Conservation (phyloP, 2,888 invertebrate genomes). For the Scaptomyza parva region DNA sequence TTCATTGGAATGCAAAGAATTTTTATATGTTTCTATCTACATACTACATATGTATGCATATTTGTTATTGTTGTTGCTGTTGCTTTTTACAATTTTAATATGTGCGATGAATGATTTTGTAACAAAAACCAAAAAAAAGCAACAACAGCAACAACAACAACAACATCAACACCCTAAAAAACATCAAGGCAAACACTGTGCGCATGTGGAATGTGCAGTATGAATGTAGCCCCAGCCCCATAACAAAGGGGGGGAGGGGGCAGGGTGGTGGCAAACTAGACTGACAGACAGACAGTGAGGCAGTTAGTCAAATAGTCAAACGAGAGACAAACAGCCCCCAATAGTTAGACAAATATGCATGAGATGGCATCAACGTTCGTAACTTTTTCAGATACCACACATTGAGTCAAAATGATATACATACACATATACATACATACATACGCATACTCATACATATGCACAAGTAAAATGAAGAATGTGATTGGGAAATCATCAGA, state of each 20-base stretch:
- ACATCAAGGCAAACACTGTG: conserved; percentile 80
- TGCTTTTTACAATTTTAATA: conserved; percentile 71
- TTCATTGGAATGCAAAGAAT: conserved; percentile 78
- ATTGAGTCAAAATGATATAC: conserved; percentile 31
- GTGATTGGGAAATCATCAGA: conserved; percentile 49
- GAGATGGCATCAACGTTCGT: conserved; percentile 50
- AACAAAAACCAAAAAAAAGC: conserved; percentile 46
- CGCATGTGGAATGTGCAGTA: conserved; percentile 77
- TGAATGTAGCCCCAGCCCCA: conserved; percentile 67
- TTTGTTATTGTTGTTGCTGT: conserved; percentile 23
- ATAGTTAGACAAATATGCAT: conserved; percentile 72
- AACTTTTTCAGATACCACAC: conserved; percentile 63
- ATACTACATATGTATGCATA: conserved; percentile 18
- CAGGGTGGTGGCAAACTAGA: conserved; percentile 9
- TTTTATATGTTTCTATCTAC: conserved; percentile 75
- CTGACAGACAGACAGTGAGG: conserved; percentile 24
- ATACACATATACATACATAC: no score
- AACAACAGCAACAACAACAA: conserved; percentile 35
- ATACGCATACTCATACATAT: not conserved
- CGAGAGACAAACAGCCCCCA: conserved; percentile 71
- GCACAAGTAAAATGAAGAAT: conserved; percentile 34
- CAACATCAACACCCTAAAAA: conserved; percentile 70
- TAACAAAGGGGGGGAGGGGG: conserved; percentile 48
- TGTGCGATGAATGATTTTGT: conserved; percentile 78
- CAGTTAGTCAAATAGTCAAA: conserved; percentile 27